These are phyloP conservation scores for Stenodema calcarata DNA, from an alignment of 2,888 invertebrate genomes.

Conservation along the genomic window DNA sequence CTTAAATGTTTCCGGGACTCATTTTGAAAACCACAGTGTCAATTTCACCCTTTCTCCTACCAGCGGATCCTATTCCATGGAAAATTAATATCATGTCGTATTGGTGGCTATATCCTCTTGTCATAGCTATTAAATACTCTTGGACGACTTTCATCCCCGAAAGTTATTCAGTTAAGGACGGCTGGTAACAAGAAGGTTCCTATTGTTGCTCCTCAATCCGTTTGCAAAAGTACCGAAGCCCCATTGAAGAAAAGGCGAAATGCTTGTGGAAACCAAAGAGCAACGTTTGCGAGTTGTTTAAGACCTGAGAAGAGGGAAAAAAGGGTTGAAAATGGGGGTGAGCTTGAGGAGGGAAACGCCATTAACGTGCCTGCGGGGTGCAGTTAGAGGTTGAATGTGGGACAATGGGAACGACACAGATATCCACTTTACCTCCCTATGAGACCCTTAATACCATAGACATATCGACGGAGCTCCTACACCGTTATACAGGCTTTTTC, in stretches of 20 bases:
- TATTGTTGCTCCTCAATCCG: neutral
- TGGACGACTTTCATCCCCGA: too few relatives aligned
- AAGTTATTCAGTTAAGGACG: neutral
- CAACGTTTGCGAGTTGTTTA: neutral
- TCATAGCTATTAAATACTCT: too few relatives aligned
- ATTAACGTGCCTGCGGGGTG: conserved; percentile 22
- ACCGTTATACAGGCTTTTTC: neutral
- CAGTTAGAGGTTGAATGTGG: conserved; percentile 34
- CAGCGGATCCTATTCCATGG: too few relatives aligned
- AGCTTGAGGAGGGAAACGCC: neutral
- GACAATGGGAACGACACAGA: conserved; percentile 29
- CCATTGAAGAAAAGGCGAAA: neutral
- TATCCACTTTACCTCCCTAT: conserved; percentile 28
- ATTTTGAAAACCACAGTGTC: too few relatives aligned
- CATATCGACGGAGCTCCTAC: neutral
- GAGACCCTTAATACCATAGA: conserved; percentile 19
- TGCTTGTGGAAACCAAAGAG: neutral
- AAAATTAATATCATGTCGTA: too few relatives aligned
- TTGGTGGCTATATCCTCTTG: too few relatives aligned
- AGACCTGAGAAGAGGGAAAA: neutral
- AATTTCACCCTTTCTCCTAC: too few relatives aligned
- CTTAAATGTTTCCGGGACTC: too few relatives aligned
- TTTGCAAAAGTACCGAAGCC: neutral
- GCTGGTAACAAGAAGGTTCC: neutral
- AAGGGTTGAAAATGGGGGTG: neutral